Evolutionary conservation across 1,140 invertebrate species (phyloP).

Genomic region (Idris sp.): DNA sequence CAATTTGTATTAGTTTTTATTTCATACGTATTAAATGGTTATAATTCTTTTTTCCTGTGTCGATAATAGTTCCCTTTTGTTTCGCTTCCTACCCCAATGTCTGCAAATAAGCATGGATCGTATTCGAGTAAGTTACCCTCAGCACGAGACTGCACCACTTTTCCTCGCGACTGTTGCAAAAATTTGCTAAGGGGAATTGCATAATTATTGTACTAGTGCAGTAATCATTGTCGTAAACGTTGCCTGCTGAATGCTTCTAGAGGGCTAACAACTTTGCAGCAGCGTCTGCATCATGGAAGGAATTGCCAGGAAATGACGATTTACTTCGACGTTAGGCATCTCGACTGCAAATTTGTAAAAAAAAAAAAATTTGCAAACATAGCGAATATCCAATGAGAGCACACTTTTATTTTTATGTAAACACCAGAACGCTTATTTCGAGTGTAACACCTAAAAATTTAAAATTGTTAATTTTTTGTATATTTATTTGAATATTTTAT

Average conservation of each 20-base stretch:
- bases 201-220: slow-evolving; percentile 65
- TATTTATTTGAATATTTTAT: too few relatives aligned
- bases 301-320: slow-evolving; percentile 45
- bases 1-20: too few relatives aligned
- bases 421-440: too few relatives aligned
- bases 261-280: slow-evolving; percentile 40
- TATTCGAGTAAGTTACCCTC: slow-evolving; percentile 48
- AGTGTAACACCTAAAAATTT: too few relatives aligned
- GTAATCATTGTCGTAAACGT: slow-evolving; percentile 61
- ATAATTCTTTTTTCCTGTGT: too few relatives aligned
- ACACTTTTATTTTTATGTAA: too few relatives aligned
- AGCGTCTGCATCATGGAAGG: slow-evolving; percentile 23
- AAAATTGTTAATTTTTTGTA: too few relatives aligned
- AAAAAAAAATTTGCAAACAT: slow-evolving; percentile 1
- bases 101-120: too few relatives aligned
- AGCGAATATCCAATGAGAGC: too few relatives aligned
- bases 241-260: slow-evolving; percentile 60
- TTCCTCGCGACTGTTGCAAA: slow-evolving; percentile 54
- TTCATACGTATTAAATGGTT: too few relatives aligned
- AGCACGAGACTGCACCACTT: slow-evolving; percentile 60
- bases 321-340: slow-evolving; percentile 34
- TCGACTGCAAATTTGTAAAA: slow-evolving; percentile 1
- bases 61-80: too few relatives aligned
- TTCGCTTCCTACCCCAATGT: too few relatives aligned
- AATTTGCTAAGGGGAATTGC: slow-evolving; percentile 63